Evolutionary conservation across 2,797 vertebrate genomes (phyloP), one percentile per base, ranked within the genome.

Genomic region (Thunnus albacares): DNA sequence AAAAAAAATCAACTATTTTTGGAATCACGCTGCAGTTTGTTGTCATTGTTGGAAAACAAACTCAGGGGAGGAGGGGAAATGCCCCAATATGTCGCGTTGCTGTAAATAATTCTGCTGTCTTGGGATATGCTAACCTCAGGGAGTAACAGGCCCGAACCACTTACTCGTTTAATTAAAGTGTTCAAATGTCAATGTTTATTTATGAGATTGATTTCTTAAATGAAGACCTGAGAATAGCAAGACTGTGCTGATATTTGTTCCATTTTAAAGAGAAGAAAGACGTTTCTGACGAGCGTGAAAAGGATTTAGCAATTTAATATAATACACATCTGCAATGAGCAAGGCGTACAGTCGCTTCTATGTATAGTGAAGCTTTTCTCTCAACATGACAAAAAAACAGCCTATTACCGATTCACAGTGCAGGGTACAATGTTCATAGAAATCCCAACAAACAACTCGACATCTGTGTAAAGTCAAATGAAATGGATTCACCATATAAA

Each of bases 191-290:
- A 87, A 89, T 91, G 84, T 90, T 90, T 91, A 90, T 90, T 88
- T 81, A 92, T 88, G 89, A 93, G 88, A 90, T 82, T 86, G 86
- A 90, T 90, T 90, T 75, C 61, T 70, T 56, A 76, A 90, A 88
- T 62, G 67, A 84, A 79, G 66, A 66, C 69, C 71, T n/a, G 62
- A 76, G 73, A 91, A 83, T 35, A 82, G 78, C 49, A 68, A 3
- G 47, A 43, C 47, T 55, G 6, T 3, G n/a, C 64, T 61, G 22
- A 82, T 76, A 81, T 81, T 53, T 71, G 24, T 75, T 58, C 60
- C 63, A 61, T 75, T 67, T 52, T 45, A 66, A 61, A 61, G 51
- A 51, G 26, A 38, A 49, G 17, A 51, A 49, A 71, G 51, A 75
- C 17, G 3, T 11, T 20, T 13, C 63, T 33, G 72, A 77, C 10